A percentile compares a stretch with the other conserved stretches of the same genome.
These are phyloP conservation scores for Scaptomyza caliginosa DNA, from an alignment of 2,888 invertebrate species.

Conservation along the genomic window DNA sequence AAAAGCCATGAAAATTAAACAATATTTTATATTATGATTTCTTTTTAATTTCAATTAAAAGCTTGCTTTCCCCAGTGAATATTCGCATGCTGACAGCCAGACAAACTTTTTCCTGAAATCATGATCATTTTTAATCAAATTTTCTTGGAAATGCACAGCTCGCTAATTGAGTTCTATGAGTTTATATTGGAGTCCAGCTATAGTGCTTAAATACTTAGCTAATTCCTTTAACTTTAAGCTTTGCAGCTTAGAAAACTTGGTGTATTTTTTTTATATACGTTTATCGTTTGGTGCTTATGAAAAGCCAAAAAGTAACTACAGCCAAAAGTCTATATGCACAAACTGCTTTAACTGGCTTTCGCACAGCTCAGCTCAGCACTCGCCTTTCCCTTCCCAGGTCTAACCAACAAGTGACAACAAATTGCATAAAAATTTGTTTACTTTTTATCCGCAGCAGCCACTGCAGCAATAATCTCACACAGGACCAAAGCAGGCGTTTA, in stretches of 20 bases:
- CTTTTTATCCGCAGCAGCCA: slow-evolving; percentile 37
- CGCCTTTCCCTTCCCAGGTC: not conserved
- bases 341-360: slow-evolving; percentile 8
- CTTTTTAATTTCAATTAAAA: not conserved
- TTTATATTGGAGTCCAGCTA: too few relatives aligned
- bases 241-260: not conserved
- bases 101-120: not conserved
- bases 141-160: not conserved
- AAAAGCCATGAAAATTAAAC: not conserved
- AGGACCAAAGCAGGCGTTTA: slow-evolving; percentile 38
- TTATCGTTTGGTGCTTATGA: not conserved
- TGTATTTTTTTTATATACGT: slow-evolving; percentile 3
- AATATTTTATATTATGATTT: too few relatives aligned
- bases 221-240: not conserved
- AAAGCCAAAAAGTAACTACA: slow-evolving; percentile 10
- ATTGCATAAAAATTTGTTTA: slow-evolving; percentile 71
- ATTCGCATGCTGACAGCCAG: not conserved
- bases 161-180: not conserved
- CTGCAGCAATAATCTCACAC: slow-evolving; percentile 11
- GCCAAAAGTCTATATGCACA: slow-evolving; percentile 30
- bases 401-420: slow-evolving; percentile 63
- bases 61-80: not conserved
- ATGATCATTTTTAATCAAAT: slow-evolving; percentile 5
- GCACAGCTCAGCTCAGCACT: not conserved
- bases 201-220: not conserved